phyloP scores from a whole-genome alignment of 2,113 vertebrate species.

The Cyanoramphus novaezelandiae region DNA sequence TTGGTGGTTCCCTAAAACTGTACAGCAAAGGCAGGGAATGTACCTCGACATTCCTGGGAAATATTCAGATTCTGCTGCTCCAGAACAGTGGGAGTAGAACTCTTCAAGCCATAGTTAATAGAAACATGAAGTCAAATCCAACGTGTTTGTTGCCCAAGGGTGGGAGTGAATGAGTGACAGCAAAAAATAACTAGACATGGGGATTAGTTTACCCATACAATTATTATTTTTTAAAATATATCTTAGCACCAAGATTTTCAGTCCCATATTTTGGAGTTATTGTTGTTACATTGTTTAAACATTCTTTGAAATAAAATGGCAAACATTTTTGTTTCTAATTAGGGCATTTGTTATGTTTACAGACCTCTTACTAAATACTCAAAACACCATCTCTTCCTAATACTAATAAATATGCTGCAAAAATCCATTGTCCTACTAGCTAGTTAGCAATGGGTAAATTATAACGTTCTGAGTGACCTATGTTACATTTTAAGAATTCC shows the following conservation, averaged over 20 bases:
- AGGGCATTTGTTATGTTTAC: not conserved
- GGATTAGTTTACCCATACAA: not conserved
- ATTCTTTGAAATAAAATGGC: not conserved
- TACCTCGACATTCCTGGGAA: not conserved
- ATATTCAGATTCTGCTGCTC: not conserved
- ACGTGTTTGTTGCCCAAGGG: constrained; percentile 33
- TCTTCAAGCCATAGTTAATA: not conserved
- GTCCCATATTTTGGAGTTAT: not conserved
- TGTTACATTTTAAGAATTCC: constrained; percentile 7
- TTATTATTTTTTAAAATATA: not conserved
- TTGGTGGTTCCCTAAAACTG: not conserved
- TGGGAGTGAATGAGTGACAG: constrained; percentile 28
- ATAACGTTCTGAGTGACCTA: not conserved
- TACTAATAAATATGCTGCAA: not conserved
- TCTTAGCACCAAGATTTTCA: not conserved
- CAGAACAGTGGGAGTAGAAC: not conserved
- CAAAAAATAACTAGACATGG: constrained; percentile 24
- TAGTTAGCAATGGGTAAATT: not conserved
- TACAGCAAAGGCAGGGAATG: not conserved
- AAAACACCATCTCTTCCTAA: not conserved
- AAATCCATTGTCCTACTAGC: not conserved
- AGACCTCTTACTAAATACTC: not conserved
- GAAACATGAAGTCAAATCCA: not conserved
- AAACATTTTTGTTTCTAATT: constrained; percentile 1
- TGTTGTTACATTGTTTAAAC: not conserved